A percentile compares a stretch with the other conserved stretches of the same genome.
Conservation (phyloP, 2,888 invertebrate species). For the Lepidochrysops patricia region DNA sequence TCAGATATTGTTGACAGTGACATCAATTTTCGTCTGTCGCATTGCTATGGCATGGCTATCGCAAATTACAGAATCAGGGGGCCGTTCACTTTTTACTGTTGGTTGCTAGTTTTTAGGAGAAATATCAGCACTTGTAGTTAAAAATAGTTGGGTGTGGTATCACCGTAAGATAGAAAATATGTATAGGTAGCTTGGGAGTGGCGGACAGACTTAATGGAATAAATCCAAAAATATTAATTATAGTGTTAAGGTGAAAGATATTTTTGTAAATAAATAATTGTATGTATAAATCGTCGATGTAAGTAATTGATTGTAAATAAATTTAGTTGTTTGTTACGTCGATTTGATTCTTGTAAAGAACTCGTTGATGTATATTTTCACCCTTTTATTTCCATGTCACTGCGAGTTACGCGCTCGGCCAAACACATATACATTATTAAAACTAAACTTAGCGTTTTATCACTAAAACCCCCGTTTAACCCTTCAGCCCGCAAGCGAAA, state of each 20-base stretch:
- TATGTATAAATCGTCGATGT: not conserved
- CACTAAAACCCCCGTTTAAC: no score
- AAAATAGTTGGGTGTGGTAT: not conserved
- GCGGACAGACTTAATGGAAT: not conserved
- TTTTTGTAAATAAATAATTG: constrained; percentile 6
- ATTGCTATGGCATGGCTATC: no score
- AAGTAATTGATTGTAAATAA: constrained; percentile 6
- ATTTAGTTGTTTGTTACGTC: not conserved
- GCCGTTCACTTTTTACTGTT: not conserved
- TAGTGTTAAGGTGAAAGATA: not conserved
- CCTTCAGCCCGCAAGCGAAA: no score
- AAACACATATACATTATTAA: not conserved
- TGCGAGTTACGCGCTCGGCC: not conserved
- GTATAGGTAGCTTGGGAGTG: not conserved
- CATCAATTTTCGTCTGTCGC: no score
- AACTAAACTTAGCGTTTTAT: no score
- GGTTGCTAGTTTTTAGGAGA: not conserved
- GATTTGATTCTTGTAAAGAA: constrained; percentile 11
- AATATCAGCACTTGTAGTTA: not conserved
- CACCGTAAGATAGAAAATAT: not conserved
- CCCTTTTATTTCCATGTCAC: not conserved
- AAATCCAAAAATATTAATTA: not conserved
- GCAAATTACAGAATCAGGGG: no score
- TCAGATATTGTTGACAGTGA: no score
- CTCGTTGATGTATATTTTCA: not conserved